phyloP scores from a whole-genome alignment of 1,140 invertebrate species.

The Heliothis subflexa region DNA sequence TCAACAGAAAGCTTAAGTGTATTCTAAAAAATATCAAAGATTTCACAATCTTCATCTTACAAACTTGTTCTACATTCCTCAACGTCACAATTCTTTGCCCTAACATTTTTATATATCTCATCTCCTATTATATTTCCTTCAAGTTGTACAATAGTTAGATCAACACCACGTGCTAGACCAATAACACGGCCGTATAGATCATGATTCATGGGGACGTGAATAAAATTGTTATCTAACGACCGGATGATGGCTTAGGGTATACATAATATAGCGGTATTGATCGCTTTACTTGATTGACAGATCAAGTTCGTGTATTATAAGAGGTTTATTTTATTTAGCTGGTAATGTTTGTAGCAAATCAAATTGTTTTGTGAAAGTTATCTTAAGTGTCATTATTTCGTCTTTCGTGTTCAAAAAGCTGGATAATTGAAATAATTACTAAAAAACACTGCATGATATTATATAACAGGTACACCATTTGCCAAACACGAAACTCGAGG shows the following conservation, averaged over 20 bases:
- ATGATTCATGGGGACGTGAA: slow-evolving; percentile 47
- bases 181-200: slow-evolving; percentile 1
- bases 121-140: background rate
- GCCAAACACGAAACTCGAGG: no score
- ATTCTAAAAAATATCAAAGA: no score
- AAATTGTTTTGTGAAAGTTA: no score
- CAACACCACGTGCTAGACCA: slow-evolving; percentile 16
- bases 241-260: slow-evolving; percentile 9
- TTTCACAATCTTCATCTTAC: no score
- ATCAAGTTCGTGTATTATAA: background rate
- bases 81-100: background rate
- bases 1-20: background rate
- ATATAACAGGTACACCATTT: no score
- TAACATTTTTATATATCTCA: background rate
- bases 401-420: no score
- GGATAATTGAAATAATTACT: no score
- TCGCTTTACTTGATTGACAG: background rate
- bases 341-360: no score
- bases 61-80: background rate
- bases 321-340: background rate
- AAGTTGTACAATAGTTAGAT: background rate
- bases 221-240: slow-evolving; percentile 26
- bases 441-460: no score
- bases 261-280: background rate
- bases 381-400: no score